Base-by-base conservation (phyloP, 2,797 vertebrate species). In the Echeneis naucrates region DNA sequence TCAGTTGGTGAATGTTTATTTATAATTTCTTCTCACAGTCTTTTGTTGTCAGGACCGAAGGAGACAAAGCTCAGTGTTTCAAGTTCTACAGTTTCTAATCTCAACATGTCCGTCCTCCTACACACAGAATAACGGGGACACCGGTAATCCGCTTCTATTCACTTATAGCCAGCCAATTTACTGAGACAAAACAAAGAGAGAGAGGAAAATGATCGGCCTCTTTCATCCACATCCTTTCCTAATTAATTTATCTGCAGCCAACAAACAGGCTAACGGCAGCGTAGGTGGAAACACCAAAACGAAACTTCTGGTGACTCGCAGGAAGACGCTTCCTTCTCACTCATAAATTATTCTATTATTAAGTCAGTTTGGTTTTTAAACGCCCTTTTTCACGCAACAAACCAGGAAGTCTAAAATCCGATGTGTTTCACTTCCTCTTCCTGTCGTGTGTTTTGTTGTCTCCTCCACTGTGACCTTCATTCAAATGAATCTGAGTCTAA, bases 71-170 rank as follows among this genome's bases (percentile, higher is more conserved):
- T n/a, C n/a, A 45, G 24, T 35, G 40, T 7, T 42, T 16, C 61
- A 58, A 45, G 11, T 7, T 47, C n/a, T 12, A 23, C 42, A 32
- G 35, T 30, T 7, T 69, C 27, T 68, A 60, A 75, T 68, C 47
- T 37, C 23, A 65, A 74, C 58, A 81, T 62, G 72, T 63, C 72
- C 1, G 32, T 47, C 64, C 57, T 73, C 78, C 78, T 30, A 53
- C 71, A 42, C 32, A 17, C 24, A 45, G 52, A 67, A 35, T 56
- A 63, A 75, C 11, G 52, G 68, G 47, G 45, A 66, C 9, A 56
- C 56, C 66, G 77, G 53, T 82, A 75, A 83, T 88, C 77, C 64
- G 7, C 58, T 21, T 62, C 61, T 64, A 51, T 85, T 84, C 72
- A 74, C 47, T 57, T 61, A 35, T 24, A 48, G 16, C 8, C 44